Evolutionary conservation across 2,888 invertebrate genomes (phyloP).

Genomic region (Tenthredo scrophulariae): DNA sequence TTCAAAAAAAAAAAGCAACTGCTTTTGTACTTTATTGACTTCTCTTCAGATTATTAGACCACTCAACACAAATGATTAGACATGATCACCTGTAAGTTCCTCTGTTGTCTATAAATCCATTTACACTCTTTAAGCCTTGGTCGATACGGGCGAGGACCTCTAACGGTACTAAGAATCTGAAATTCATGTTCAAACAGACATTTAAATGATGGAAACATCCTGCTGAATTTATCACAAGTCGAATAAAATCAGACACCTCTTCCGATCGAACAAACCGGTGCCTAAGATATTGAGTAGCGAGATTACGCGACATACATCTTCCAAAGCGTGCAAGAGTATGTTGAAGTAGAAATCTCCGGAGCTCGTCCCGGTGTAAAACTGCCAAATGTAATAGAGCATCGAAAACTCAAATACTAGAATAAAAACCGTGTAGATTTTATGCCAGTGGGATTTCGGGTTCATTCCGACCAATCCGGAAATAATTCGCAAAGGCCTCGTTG

Average conservation of each 20-base stretch:
- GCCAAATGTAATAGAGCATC: not conserved
- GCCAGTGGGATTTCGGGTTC: conserved; percentile 3
- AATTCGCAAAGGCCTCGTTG: not conserved
- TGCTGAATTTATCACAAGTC: not conserved
- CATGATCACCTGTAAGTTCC: not conserved
- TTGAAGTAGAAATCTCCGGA: not conserved
- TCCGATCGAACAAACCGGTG: not conserved
- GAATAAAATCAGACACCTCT: not conserved
- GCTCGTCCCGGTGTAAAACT: not conserved
- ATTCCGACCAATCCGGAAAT: not conserved
- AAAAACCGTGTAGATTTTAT: not conserved
- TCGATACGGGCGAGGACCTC: not conserved
- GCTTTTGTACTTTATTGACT: not conserved
- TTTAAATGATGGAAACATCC: no score
- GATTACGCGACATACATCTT: not conserved
- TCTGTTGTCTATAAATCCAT: not conserved
- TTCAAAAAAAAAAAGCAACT: not conserved
- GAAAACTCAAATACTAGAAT: not conserved
- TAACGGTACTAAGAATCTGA: not conserved
- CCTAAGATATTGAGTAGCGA: not conserved
- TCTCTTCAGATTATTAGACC: not conserved
- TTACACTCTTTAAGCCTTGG: not conserved
- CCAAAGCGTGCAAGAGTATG: not conserved
- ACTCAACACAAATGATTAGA: not conserved
- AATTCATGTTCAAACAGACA: not conserved